These are phyloP conservation scores for Gracilinanus agilis DNA, from an alignment of 2,113 vertebrate genomes.

Conservation along the genomic window DNA sequence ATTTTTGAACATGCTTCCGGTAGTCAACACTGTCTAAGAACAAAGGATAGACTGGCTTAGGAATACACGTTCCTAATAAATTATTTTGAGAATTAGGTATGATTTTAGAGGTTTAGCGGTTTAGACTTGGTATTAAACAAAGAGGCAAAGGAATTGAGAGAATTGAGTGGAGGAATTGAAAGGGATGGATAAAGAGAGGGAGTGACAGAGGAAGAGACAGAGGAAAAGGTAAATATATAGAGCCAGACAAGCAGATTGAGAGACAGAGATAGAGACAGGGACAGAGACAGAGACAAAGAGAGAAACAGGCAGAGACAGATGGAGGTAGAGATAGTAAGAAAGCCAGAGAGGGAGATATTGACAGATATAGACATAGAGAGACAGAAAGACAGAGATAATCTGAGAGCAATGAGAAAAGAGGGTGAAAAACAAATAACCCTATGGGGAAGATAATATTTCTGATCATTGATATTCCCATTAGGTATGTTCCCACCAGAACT, in stretches of 20 bases:
- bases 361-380: background rate
- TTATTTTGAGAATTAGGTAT: background rate
- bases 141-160: background rate
- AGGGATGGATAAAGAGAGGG: background rate
- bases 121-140: background rate
- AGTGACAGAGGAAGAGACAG: background rate
- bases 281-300: background rate
- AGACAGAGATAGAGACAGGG: background rate
- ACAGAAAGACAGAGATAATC: background rate
- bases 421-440: background rate
- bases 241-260: background rate
- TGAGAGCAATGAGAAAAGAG: background rate
- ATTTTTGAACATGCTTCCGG: background rate
- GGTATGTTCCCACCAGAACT: slow-evolving; percentile 49
- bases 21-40: background rate
- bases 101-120: background rate
- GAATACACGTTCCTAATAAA: background rate
- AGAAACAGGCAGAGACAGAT: background rate
- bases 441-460: background rate
- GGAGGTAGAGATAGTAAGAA: background rate
- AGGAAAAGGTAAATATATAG: background rate
- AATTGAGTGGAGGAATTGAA: background rate
- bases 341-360: background rate
- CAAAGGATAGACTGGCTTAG: background rate
- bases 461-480: background rate